Evolutionary conservation across 2,797 vertebrate genomes (phyloP).

Genomic region (Poecilia wingei): DNA sequence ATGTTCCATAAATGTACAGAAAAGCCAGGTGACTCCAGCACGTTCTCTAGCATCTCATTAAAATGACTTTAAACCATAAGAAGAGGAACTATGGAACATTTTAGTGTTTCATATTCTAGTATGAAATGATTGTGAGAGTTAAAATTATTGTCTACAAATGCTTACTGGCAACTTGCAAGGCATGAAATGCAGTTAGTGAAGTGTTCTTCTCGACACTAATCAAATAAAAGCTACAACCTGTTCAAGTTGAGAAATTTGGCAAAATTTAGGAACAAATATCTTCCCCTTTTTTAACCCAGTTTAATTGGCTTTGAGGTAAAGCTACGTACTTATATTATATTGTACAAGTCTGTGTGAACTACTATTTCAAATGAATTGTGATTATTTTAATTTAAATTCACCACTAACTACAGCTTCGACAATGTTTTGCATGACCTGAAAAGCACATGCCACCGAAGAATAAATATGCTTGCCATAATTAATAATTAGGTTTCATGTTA

Average conservation of each 20-base stretch:
- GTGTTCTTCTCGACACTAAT: not conserved
- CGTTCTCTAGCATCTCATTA: not conserved
- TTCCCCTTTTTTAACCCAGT: conserved; percentile 4
- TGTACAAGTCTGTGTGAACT: not conserved
- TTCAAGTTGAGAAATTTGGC: not conserved
- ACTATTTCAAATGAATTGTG: conserved; percentile 9
- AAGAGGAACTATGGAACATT: not conserved
- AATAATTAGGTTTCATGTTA: conserved; percentile 6
- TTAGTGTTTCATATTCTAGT: not conserved
- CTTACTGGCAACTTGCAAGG: not conserved
- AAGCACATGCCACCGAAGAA: conserved; percentile 2
- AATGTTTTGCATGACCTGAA: conserved; percentile 14
- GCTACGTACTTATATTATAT: not conserved
- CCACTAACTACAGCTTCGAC: not conserved
- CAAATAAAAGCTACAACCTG: not conserved
- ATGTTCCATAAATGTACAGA: not conserved
- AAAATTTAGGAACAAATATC: not conserved
- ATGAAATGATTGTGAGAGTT: not conserved
- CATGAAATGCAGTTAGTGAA: not conserved
- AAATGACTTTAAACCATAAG: not conserved
- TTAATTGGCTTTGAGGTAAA: conserved; percentile 16
- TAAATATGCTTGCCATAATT: conserved; percentile 6
- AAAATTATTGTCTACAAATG: not conserved
- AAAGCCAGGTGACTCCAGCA: not conserved
- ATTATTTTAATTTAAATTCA: conserved; percentile 9